Percentiles rank a stretch among this genome's conserved stretches.
phyloP scores from a whole-genome alignment of 2,113 vertebrate species.

The Salvelinus alpinus region DNA sequence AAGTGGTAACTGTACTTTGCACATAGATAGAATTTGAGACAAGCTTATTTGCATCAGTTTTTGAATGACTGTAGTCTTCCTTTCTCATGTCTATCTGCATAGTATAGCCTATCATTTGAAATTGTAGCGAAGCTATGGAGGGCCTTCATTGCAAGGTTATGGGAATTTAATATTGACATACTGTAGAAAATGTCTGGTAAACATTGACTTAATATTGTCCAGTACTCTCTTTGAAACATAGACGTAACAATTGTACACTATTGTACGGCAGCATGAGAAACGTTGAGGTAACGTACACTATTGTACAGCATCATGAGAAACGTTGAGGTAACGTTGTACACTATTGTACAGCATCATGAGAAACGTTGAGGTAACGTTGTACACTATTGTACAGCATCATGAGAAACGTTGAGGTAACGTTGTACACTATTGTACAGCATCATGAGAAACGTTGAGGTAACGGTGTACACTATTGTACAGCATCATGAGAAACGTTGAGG shows the following conservation, averaged over 20 bases:
- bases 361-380: background rate
- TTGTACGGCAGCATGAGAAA: background rate
- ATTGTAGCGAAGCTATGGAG: background rate
- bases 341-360: background rate
- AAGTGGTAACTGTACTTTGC: no score
- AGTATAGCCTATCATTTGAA: conserved; percentile 15
- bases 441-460: background rate
- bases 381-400: no score
- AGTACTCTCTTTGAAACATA: background rate
- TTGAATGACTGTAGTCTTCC: background rate
- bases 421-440: background rate
- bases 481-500: no score
- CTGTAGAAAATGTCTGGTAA: no score
- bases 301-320: background rate
- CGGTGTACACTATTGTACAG: background rate
- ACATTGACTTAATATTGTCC: no score
- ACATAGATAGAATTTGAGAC: background rate
- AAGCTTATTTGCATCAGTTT: background rate
- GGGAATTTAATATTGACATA: no score
- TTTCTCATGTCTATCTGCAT: background rate
- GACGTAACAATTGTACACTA: background rate
- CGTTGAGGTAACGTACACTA: conserved; percentile 55
- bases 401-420: background rate
- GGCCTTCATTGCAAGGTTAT: no score
- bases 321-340: conserved; percentile 58